Evolutionary conservation across 2,797 vertebrate species (phyloP).

Genomic region (Sternotherus odoratus): DNA sequence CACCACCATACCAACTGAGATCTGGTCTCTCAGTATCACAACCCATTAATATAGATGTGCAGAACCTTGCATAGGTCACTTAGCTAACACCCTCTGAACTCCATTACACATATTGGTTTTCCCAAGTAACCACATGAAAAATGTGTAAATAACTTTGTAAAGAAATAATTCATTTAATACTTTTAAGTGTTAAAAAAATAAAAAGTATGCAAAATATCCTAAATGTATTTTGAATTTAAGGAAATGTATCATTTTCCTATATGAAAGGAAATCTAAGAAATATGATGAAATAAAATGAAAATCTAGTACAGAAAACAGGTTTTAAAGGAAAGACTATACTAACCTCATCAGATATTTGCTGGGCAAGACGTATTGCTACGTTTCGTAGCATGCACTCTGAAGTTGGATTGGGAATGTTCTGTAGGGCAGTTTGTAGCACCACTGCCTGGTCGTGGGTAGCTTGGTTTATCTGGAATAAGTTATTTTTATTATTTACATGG

Average conservation of each 20-base stretch:
- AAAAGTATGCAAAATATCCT: neutral
- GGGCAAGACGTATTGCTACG: slow-evolving; percentile 97
- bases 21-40: neutral
- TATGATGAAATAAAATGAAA: neutral
- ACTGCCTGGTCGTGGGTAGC: slow-evolving; percentile 98
- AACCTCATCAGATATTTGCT: slow-evolving; percentile 99
- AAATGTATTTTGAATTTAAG: neutral
- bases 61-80: neutral
- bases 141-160: neutral
- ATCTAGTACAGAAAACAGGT: neutral
- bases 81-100: neutral
- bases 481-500: slow-evolving; percentile 56
- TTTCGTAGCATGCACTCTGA: slow-evolving; percentile 99
- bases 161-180: neutral
- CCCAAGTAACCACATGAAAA: neutral
- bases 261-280: neutral
- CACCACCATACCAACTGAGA: neutral
- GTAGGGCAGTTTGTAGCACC: slow-evolving; percentile 97
- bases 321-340: slow-evolving; percentile 61
- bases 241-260: neutral
- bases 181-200: neutral
- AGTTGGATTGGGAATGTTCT: slow-evolving; percentile 98
- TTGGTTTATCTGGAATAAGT: slow-evolving; percentile 91
- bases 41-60: neutral
- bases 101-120: neutral